Percentiles rank a stretch among this genome's conserved stretches.
phyloP scores from a whole-genome alignment of 2,797 vertebrate genomes.

The Crocodylus rhombifer region DNA sequence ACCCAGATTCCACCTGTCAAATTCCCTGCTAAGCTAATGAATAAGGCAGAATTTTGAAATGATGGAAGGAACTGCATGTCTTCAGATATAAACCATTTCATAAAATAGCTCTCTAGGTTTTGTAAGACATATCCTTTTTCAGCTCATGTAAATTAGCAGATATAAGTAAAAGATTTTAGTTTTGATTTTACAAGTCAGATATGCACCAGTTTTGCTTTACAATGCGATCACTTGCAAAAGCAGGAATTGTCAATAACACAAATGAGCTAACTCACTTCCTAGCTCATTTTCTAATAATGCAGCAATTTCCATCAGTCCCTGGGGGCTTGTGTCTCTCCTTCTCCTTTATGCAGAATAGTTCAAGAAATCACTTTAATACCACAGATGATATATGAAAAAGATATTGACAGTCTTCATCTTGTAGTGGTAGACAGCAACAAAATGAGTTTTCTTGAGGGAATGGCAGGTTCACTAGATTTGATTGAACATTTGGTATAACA shows the following conservation, averaged over 20 bases:
- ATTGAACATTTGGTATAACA: not conserved
- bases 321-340: not conserved
- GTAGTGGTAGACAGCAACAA: conserved; percentile 11
- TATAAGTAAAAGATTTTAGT: not conserved
- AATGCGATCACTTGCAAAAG: not conserved
- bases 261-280: not conserved
- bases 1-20: not conserved
- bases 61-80: not conserved
- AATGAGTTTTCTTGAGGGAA: conserved; percentile 8
- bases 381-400: not conserved
- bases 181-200: not conserved
- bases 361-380: conserved; percentile 23
- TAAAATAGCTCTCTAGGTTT: not conserved
- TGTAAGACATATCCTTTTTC: not conserved
- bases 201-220: not conserved
- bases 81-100: not conserved
- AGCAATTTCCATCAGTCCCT: not conserved
- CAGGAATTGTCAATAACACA: not conserved
- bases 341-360: not conserved
- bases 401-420: not conserved
- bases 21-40: not conserved
- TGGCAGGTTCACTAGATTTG: not conserved
- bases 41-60: not conserved
- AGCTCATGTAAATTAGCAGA: not conserved
- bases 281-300: not conserved